Evolutionary conservation across 2,888 invertebrate species (phyloP).

Genomic region (Lochmaea crataegi): DNA sequence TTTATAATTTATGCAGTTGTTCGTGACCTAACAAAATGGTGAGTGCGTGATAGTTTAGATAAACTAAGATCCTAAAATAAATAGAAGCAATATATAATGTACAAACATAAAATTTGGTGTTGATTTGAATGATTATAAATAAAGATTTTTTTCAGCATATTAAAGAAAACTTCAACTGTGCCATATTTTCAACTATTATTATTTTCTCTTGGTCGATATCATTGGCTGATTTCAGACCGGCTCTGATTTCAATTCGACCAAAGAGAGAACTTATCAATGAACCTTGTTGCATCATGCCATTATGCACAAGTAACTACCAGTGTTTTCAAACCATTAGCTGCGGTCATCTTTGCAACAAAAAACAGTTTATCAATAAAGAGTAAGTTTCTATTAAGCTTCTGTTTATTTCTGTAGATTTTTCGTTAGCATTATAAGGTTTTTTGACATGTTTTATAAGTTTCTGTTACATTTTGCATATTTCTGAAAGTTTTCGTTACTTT

Average conservation of each 20-base stretch:
- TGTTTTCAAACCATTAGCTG: constrained; percentile 44
- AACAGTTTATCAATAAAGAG: constrained; percentile 8
- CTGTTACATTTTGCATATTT: no score
- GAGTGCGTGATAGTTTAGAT: not conserved
- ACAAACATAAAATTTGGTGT: no score
- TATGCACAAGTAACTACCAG: constrained; percentile 27
- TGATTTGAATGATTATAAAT: no score
- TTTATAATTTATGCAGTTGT: not conserved
- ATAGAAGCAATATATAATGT: no score
- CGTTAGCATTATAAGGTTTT: no score
- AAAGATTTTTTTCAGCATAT: not conserved
- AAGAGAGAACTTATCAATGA: constrained; percentile 8
- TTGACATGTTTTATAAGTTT: no score
- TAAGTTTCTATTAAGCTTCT: not conserved
- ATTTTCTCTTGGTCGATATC: not conserved
- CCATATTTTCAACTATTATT: not conserved
- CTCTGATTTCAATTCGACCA: not conserved
- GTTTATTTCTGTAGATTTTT: no score
- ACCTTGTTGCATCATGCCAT: constrained; percentile 45
- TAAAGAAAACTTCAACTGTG: not conserved
- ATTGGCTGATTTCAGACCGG: not conserved
- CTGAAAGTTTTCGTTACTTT: no score
- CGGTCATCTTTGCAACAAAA: constrained; percentile 30
- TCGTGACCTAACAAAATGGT: not conserved
- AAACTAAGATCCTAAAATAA: not conserved